A percentile compares a stretch with the other conserved stretches of the same genome.
Conservation (phyloP, 2,888 invertebrate species). For the Rhabditoides inermis region DNA sequence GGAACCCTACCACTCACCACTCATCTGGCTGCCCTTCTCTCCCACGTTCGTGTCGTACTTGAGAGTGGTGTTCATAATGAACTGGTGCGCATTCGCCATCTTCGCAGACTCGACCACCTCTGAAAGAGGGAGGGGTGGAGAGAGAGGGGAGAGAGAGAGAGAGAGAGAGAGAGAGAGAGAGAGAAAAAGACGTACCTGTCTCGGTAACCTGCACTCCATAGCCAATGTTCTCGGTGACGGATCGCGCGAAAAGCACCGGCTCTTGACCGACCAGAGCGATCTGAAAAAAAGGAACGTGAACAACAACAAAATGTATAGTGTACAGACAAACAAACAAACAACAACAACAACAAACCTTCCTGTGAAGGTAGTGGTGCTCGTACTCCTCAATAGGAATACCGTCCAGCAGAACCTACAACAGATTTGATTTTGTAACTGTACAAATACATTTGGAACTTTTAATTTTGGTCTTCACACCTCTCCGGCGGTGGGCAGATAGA, state of each 20-base stretch:
- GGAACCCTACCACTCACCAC: conserved; percentile 52
- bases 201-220: conserved; percentile 40
- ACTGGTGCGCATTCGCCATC: conserved; percentile 55
- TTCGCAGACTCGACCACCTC: conserved; percentile 51
- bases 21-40: conserved; percentile 55
- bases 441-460: neutral
- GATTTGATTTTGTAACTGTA: neutral
- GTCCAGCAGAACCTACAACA: conserved; percentile 51
- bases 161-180: neutral
- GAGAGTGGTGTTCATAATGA: conserved; percentile 53
- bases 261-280: conserved; percentile 56
- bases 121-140: neutral
- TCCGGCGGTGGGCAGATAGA: conserved; percentile 54
- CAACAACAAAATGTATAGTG: neutral
- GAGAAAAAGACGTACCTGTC: neutral
- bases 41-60: conserved; percentile 55
- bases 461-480: conserved; percentile 15
- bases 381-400: conserved; percentile 52
- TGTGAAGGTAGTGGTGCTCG: conserved; percentile 55
- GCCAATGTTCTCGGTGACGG: conserved; percentile 50
- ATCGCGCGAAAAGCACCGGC: conserved; percentile 55
- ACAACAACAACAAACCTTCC: conserved; percentile 49
- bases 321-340: neutral
- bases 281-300: conserved; percentile 18
- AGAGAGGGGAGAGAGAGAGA: neutral